Percentiles rank a stretch among this genome's conserved stretches.
Evolutionary conservation across 2,113 vertebrate genomes (phyloP).

Genomic region (Zosterops lateralis): DNA sequence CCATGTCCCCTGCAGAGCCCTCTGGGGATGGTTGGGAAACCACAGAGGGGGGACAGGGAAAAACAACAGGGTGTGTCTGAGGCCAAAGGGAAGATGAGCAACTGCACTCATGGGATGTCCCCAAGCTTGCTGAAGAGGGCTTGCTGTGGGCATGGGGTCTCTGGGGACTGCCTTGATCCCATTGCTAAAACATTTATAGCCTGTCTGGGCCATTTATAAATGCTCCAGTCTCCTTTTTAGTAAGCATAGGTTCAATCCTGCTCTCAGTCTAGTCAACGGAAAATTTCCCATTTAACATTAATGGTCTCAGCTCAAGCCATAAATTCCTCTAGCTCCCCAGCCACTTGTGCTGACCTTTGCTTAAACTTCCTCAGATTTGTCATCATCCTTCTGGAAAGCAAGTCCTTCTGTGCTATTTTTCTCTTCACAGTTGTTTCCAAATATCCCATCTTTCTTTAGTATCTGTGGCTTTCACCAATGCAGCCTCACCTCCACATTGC

Average conservation of each 20-base stretch:
- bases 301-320: slow-evolving; percentile 45
- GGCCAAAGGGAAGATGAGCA: neutral
- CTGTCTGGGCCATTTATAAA: slow-evolving; percentile 54
- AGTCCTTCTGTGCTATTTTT: slow-evolving; percentile 13
- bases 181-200: slow-evolving; percentile 33
- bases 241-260: slow-evolving; percentile 12
- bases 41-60: too few relatives aligned
- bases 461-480: neutral
- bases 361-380: slow-evolving; percentile 46
- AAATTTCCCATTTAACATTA: slow-evolving; percentile 54
- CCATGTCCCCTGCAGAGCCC: neutral
- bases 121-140: neutral
- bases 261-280: neutral
- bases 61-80: neutral
- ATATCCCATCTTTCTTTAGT: neutral
- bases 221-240: slow-evolving; percentile 22
- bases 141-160: neutral
- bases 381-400: slow-evolving; percentile 37
- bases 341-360: slow-evolving; percentile 51
- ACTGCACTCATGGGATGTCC: neutral
- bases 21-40: neutral
- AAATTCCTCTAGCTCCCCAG: slow-evolving; percentile 58
- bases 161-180: neutral
- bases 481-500: neutral
- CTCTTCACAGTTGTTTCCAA: neutral